Evolutionary conservation across 2,888 invertebrate genomes (phyloP).

Genomic region (Hydraecia micacea): DNA sequence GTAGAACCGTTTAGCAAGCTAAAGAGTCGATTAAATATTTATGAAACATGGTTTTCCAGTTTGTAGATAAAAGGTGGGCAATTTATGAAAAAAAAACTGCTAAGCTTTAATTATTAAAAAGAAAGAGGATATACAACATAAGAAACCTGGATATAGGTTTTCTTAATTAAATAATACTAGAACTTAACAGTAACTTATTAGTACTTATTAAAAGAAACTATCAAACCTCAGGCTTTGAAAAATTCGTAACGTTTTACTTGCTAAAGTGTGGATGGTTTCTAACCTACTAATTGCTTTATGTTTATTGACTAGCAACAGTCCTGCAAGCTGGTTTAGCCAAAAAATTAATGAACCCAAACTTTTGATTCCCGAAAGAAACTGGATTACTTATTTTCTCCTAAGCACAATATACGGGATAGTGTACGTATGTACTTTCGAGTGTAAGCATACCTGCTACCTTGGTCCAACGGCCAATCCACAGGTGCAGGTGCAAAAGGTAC

Average conservation of each 20-base stretch:
- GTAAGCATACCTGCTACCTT: no score
- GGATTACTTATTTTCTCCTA: no score
- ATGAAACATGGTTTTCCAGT: constrained; percentile 59
- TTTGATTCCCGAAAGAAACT: neutral
- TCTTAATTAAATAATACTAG: no score
- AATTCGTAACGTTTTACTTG: neutral
- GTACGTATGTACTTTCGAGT: no score
- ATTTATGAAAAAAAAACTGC: neutral
- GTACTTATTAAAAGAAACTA: neutral
- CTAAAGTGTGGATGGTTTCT: neutral
- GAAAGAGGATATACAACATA: neutral
- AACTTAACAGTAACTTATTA: no score
- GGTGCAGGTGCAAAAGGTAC: no score
- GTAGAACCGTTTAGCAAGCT: constrained; percentile 39
- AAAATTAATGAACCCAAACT: neutral
- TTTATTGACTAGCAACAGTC: neutral
- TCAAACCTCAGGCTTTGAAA: neutral
- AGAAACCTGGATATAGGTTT: no score
- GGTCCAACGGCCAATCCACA: no score
- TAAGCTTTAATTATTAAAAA: no score
- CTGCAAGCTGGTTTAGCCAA: neutral
- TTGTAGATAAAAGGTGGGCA: constrained; percentile 36
- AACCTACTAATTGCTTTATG: neutral
- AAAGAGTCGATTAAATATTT: constrained; percentile 57
- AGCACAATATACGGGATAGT: no score